Percentiles rank a stretch among this genome's conserved stretches.
Evolutionary conservation across 2,888 invertebrate species (phyloP).

Genomic region (Thysanoteuthis rhombus): DNA sequence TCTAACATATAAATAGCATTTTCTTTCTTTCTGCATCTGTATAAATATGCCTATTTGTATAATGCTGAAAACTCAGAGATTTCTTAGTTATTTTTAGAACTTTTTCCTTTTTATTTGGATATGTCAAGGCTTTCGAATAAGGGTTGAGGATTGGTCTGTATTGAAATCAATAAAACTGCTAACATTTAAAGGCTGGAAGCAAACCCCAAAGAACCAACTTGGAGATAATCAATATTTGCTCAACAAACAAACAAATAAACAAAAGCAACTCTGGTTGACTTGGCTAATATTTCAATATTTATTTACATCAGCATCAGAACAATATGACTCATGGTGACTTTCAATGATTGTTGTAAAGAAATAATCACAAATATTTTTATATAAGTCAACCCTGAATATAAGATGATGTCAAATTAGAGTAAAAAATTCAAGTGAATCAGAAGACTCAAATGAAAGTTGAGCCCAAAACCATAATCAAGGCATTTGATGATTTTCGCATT

Average conservation of each 20-base stretch:
- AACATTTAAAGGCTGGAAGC: neutral
- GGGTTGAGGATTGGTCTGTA: neutral
- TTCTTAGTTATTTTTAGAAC: neutral
- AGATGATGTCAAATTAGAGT: no score
- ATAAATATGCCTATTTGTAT: neutral
- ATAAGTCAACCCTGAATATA: no score
- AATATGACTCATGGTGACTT: no score
- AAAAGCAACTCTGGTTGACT: neutral
- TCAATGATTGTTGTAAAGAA: no score
- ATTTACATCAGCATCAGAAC: no score
- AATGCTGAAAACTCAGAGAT: neutral
- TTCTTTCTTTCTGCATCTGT: neutral
- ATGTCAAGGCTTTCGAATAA: neutral
- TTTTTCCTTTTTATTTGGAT: neutral
- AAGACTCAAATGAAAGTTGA: no score
- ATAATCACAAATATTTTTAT: no score
- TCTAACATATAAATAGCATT: neutral
- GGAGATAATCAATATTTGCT: neutral
- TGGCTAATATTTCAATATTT: neutral
- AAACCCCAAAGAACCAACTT: neutral
- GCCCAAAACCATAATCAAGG: no score
- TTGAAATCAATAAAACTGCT: neutral
- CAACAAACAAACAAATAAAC: neutral
- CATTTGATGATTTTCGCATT: no score
- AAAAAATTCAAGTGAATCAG: no score